phyloP scores from a whole-genome alignment of 2,113 vertebrate species.

The Aspidoscelis tigris region DNA sequence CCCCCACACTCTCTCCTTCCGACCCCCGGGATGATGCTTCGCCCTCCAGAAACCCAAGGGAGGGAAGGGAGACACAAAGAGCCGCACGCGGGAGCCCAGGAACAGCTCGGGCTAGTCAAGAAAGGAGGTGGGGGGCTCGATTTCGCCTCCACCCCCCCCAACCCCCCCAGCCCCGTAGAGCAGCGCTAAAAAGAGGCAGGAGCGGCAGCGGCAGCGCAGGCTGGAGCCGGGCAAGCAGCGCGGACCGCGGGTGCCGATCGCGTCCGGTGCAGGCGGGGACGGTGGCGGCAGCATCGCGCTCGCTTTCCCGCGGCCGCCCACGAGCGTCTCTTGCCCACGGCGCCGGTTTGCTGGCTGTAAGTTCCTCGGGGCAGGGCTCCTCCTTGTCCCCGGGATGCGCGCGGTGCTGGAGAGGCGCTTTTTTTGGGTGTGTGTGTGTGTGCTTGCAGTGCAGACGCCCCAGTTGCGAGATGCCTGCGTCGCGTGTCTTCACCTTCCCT shows the following conservation, averaged over 20 bases:
- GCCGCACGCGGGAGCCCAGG: slow-evolving; percentile 28
- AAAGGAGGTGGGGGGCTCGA: slow-evolving; percentile 4
- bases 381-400: background rate
- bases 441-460: background rate
- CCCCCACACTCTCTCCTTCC: background rate
- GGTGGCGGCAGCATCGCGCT: background rate
- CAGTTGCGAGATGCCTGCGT: no score
- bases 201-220: background rate
- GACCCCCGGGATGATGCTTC: slow-evolving; percentile 2
- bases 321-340: no score
- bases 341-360: slow-evolving; percentile 4
- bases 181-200: background rate
- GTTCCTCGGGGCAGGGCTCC: background rate
- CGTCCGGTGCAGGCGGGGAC: background rate
- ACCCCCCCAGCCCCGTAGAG: no score
- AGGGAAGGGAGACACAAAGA: slow-evolving; percentile 26
- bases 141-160: background rate
- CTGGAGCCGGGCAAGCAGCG: background rate
- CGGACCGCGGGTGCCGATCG: background rate
- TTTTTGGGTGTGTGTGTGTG: background rate
- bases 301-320: no score
- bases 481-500: background rate
- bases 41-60: slow-evolving; percentile 31
- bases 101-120: slow-evolving; percentile 42
- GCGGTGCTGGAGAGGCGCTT: background rate